Conservation (phyloP, 2,888 invertebrate species). For the Leucophenga montana region DNA sequence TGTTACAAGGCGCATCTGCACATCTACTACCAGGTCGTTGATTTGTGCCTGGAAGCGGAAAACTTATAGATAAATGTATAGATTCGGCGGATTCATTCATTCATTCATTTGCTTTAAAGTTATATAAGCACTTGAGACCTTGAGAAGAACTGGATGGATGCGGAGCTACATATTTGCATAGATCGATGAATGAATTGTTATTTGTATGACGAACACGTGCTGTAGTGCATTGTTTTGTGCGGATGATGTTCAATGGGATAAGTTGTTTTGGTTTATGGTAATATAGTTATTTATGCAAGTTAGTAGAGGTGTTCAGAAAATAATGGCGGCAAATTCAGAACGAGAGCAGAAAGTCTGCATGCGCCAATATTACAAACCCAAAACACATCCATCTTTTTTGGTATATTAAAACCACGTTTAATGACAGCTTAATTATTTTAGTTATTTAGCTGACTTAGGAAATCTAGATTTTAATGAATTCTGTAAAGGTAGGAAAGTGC, state of each 20-base stretch:
- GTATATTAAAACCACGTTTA: too few species aligned
- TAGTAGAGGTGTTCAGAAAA: too few species aligned
- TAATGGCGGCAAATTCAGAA: too few species aligned
- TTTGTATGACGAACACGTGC: conserved; percentile 19
- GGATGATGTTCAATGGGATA: neutral
- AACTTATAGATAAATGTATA: neutral
- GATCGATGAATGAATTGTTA: conserved; percentile 3
- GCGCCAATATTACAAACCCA: too few species aligned
- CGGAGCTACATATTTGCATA: neutral
- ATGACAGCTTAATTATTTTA: too few species aligned
- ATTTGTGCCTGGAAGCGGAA: conserved; percentile 17
- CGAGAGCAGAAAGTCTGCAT: neutral
- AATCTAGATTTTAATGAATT: too few species aligned
- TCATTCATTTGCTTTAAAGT: conserved; percentile 5
- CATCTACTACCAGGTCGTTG: neutral
- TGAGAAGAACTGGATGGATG: conserved; percentile 12
- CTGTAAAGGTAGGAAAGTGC: too few species aligned
- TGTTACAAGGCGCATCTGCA: conserved; percentile 35
- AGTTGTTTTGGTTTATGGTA: neutral
- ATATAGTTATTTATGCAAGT: neutral
- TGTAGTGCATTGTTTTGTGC: conserved; percentile 3
- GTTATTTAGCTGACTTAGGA: too few species aligned
- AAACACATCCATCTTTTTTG: too few species aligned
- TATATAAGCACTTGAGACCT: conserved; percentile 3
- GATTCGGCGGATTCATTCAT: conserved; percentile 9